Evolutionary conservation across 2,888 invertebrate genomes (phyloP), one percentile per base, ranked within the genome.

Genomic region (Hemicrepidius hirtus): DNA sequence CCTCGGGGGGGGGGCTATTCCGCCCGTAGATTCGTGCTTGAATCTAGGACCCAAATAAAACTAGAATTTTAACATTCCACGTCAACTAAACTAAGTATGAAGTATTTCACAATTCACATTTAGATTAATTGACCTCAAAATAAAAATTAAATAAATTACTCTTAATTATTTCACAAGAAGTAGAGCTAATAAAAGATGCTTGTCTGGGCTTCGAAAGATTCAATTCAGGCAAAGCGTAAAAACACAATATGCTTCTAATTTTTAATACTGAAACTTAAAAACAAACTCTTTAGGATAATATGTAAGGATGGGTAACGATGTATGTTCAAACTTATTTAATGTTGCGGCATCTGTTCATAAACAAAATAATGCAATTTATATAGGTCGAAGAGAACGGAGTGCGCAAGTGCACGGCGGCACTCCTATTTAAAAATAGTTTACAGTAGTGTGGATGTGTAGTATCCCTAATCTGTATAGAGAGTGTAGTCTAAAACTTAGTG

Each of bases 391-490:
- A 32, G 6, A 53, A 50, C 32, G 21, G 18, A 67, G 32, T 67
- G 67, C 67, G 67, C 67, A 67, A 67, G 57, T 67, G 55, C 67
- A 57, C 35, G 46, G 35, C 44, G 67, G 40, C 67, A 57, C 55
- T 67, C 57, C 67, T 67, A 67, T 67, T 67, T 67, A 67, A 67
- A 67, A 67, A 67, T 67, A 57, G 44, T 67, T 67, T 67, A 57
- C 57, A 44, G 44, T 57, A 53, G 37, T 28, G 37, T 65, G 65
- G 53, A 65, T 40, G 65, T 21, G 65, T 55, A 65, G 65, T 65
- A 28, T 55, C 41, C 41, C 28, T 50, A 53, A 53, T 55, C 53
- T 64, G 35, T 50, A 18, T 40, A 18, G 16, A 28, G 41, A 32
- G 63, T 63, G 49, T 50, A 49, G 49, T 18, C 28, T 13, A n/a